These are phyloP conservation scores for Hesperia comma DNA, from an alignment of 2,888 invertebrate genomes.

Conservation along the genomic window DNA sequence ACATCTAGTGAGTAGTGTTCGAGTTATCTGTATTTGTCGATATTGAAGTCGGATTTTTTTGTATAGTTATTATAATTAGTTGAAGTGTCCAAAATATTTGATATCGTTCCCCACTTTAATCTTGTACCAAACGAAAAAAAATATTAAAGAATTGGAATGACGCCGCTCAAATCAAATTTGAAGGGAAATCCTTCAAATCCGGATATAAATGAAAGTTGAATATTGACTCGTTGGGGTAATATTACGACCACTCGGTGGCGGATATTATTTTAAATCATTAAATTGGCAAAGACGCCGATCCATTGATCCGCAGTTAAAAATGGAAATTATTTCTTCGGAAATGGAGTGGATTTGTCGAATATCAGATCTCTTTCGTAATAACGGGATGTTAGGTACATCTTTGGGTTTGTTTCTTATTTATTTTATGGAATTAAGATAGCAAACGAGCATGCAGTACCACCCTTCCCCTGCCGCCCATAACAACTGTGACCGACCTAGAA, in stretches of 20 bases:
- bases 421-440: too few species aligned
- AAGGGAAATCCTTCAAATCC: slow-evolving; percentile 46
- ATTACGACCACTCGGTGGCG: slow-evolving; percentile 18
- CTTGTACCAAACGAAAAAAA: slow-evolving; percentile 37
- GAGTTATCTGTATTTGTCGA: too few species aligned
- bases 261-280: slow-evolving; percentile 30
- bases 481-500: too few species aligned
- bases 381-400: too few species aligned
- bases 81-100: too few species aligned
- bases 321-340: background rate
- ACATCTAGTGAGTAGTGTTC: too few species aligned
- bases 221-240: slow-evolving; percentile 40
- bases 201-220: slow-evolving; percentile 43
- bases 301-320: slow-evolving; percentile 12
- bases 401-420: too few species aligned
- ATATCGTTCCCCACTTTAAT: background rate
- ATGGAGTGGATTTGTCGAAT: background rate
- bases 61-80: too few species aligned
- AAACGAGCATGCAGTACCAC: too few species aligned
- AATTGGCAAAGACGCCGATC: background rate
- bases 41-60: too few species aligned
- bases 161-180: slow-evolving; percentile 46
- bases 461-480: too few species aligned
- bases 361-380: background rate
- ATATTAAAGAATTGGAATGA: slow-evolving; percentile 47